Conservation (phyloP, 2,797 vertebrate genomes). For the Phyllotis vaccarum region DNA sequence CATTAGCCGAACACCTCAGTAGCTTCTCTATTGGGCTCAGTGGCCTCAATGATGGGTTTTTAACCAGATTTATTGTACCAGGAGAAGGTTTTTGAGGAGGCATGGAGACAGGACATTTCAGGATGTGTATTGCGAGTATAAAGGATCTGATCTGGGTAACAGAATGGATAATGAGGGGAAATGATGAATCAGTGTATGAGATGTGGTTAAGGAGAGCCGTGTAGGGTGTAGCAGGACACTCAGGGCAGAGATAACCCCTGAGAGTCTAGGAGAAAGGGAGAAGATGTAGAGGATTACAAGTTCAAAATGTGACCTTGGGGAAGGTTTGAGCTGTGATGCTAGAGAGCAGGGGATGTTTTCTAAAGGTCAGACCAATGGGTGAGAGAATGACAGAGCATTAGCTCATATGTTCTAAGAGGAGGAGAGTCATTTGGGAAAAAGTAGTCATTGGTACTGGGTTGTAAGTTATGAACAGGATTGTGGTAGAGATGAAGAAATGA, state of each 20-base stretch:
- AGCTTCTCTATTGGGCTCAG: neutral
- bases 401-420: conserved; percentile 36
- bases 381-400: conserved; percentile 23
- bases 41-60: neutral
- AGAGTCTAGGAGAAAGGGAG: neutral
- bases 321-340: neutral
- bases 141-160: neutral
- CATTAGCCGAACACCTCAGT: neutral
- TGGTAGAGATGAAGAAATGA: conserved; percentile 41
- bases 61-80: neutral
- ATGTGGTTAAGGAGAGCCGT: neutral
- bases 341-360: conserved; percentile 1
- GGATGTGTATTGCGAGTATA: neutral
- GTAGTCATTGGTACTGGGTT: neutral
- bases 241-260: neutral
- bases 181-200: neutral
- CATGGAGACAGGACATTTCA: neutral
- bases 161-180: neutral
- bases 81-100: neutral
- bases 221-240: neutral
- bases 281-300: too few relatives aligned
- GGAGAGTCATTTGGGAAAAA: conserved; percentile 21
- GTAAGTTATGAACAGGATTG: conserved; percentile 8
- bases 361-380: conserved; percentile 3
- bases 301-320: neutral